phyloP scores from a whole-genome alignment of 1,140 invertebrate genomes.

The Philopotamus ludificatus region DNA sequence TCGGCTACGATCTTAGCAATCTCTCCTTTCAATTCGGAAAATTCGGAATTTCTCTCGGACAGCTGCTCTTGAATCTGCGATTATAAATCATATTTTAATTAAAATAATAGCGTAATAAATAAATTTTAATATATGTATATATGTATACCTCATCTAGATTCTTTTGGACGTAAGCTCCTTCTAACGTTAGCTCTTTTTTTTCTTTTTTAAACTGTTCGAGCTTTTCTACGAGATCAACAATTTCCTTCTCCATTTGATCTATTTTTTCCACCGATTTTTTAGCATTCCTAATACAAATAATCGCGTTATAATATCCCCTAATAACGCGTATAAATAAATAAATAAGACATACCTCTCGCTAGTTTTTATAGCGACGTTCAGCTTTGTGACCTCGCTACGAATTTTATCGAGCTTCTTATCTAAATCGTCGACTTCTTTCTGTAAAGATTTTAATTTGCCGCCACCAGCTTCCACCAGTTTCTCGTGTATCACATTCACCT shows the following conservation, averaged over 20 bases:
- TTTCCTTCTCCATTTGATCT: constrained; percentile 68
- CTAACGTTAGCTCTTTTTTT: constrained; percentile 58
- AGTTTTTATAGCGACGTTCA: constrained; percentile 82
- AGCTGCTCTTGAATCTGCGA: constrained; percentile 56
- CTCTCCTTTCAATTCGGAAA: constrained; percentile 62
- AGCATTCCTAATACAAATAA: constrained; percentile 60
- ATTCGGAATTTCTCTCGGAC: constrained; percentile 54
- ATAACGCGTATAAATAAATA: too few species aligned
- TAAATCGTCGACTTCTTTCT: constrained; percentile 69
- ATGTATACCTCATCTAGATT: constrained; percentile 50
- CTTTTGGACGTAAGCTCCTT: constrained; percentile 58
- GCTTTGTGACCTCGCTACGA: constrained; percentile 68
- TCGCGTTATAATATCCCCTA: background rate
- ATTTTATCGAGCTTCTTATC: constrained; percentile 71
- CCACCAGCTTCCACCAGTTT: constrained; percentile 55
- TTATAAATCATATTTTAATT: too few species aligned
- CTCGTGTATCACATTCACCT: constrained; percentile 72
- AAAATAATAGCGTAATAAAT: too few species aligned
- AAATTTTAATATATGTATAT: background rate
- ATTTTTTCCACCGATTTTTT: constrained; percentile 72
- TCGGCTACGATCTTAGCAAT: constrained; percentile 60
- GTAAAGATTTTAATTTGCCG: constrained; percentile 68
- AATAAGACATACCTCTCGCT: constrained; percentile 62
- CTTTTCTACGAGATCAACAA: constrained; percentile 62
- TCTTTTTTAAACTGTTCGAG: constrained; percentile 63